Evolutionary conservation across 1,140 invertebrate species (phyloP).

Genomic region (Orussus abietinus): DNA sequence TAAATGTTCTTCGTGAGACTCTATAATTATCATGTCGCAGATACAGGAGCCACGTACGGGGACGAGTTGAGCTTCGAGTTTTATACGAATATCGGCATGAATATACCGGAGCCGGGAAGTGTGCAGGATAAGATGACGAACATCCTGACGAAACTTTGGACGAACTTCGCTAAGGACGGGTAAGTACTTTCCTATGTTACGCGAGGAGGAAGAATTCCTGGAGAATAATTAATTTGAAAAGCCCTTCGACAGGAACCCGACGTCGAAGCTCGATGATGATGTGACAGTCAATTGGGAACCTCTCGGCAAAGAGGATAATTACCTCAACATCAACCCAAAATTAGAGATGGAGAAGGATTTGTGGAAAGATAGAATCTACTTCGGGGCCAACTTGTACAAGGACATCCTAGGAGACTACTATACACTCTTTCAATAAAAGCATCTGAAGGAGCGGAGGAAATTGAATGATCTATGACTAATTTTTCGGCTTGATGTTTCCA

Average conservation of each 20-base stretch:
- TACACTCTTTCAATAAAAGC: slow-evolving; percentile 20
- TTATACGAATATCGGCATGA: slow-evolving; percentile 23
- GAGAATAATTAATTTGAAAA: neutral
- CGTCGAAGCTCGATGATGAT: slow-evolving; percentile 36
- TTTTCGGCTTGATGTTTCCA: no score
- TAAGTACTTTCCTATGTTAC: slow-evolving; percentile 32
- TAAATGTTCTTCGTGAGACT: no score
- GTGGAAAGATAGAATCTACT: slow-evolving; percentile 37
- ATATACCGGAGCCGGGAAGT: no score
- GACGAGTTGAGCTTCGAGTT: slow-evolving; percentile 44
- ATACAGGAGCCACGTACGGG: slow-evolving; percentile 30
- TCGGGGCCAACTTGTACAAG: slow-evolving; percentile 44
- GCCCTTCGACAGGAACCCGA: slow-evolving; percentile 48
- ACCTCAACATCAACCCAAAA: slow-evolving; percentile 44
- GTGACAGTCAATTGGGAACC: slow-evolving; percentile 48
- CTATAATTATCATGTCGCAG: no score
- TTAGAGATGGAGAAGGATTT: slow-evolving; percentile 44
- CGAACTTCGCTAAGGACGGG: slow-evolving; percentile 57
- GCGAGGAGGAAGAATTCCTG: neutral
- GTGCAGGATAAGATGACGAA: slow-evolving; percentile 43
- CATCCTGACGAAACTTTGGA: slow-evolving; percentile 48
- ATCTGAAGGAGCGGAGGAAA: no score
- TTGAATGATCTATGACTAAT: no score
- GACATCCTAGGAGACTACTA: slow-evolving; percentile 28
- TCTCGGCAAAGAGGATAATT: slow-evolving; percentile 42